These are phyloP conservation scores for Macropis europaea DNA, from an alignment of 2,888 invertebrate species.

Conservation along the genomic window DNA sequence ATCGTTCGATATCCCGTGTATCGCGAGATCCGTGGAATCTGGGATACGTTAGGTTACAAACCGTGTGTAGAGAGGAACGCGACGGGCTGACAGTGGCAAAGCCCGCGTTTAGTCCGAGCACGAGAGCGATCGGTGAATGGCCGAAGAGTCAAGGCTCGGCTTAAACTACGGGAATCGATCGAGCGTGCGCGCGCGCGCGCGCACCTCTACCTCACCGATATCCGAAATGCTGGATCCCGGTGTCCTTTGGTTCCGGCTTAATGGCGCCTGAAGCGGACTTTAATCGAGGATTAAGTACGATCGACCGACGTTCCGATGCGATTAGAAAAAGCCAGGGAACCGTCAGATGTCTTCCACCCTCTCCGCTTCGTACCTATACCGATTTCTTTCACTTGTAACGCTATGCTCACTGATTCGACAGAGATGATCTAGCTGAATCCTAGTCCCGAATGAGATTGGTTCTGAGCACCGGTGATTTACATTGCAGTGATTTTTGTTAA, in stretches of 20 bases:
- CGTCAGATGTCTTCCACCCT: neutral
- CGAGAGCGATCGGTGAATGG: conserved; percentile 60
- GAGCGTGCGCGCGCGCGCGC: too few relatives aligned
- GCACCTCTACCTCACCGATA: conserved; percentile 65
- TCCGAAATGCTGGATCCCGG: conserved; percentile 67
- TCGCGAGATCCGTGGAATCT: conserved; percentile 30
- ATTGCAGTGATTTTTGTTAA: too few relatives aligned
- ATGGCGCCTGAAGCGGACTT: conserved; percentile 75
- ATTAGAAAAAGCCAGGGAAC: conserved; percentile 59
- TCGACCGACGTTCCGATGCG: conserved; percentile 58
- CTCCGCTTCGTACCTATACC: too few relatives aligned
- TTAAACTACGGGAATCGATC: conserved; percentile 75
- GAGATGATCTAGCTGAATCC: too few relatives aligned
- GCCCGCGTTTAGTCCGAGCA: conserved; percentile 60
- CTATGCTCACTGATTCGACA: too few relatives aligned
- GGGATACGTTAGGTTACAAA: conserved; percentile 31
- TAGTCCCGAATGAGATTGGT: too few relatives aligned
- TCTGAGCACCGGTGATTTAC: too few relatives aligned
- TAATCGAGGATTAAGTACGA: conserved; percentile 76
- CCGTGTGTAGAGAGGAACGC: conserved; percentile 25
- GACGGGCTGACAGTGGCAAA: conserved; percentile 63
- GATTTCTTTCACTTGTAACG: too few relatives aligned
- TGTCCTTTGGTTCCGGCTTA: conserved; percentile 76
- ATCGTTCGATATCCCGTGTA: conserved; percentile 9
- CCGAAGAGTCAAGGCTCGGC: conserved; percentile 69